Conservation (phyloP, 2,113 vertebrate genomes). For the Motacilla alba region DNA sequence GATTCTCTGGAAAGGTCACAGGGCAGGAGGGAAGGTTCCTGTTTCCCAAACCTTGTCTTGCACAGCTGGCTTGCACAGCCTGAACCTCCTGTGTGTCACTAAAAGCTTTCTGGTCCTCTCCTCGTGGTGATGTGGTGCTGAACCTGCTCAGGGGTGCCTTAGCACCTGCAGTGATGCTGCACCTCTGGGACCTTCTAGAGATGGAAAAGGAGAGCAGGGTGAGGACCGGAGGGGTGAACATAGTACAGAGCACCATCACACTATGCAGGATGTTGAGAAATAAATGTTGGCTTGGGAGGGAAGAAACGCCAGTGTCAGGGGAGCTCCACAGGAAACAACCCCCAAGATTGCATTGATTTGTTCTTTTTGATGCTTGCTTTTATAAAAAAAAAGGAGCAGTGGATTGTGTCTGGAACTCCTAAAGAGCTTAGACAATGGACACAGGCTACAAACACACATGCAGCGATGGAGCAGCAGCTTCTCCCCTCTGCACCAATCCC, state of each 20-base stretch:
- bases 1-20: not conserved
- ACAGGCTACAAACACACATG: not conserved
- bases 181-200: not conserved
- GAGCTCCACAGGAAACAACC: not conserved
- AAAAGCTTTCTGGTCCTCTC: not conserved
- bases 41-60: not conserved
- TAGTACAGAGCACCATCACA: fast-evolving
- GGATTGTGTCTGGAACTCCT: not conserved
- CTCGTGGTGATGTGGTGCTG: fast-evolving
- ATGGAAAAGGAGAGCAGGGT: not conserved
- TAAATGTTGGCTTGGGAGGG: not conserved
- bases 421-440: not conserved
- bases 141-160: not conserved
- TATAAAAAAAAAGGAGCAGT: not conserved
- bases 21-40: not conserved
- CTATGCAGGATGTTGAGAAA: not conserved
- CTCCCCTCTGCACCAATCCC: not conserved
- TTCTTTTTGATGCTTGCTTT: not conserved
- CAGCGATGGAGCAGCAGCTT: not conserved
- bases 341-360: not conserved
- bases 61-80: not conserved
- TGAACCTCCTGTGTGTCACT: no score
- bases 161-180: not conserved
- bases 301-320: not conserved
- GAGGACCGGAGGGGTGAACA: not conserved